Evolutionary conservation across 2,888 invertebrate species (phyloP), one percentile per base, ranked within the genome.

Genomic region (Cremastinae sp.): DNA sequence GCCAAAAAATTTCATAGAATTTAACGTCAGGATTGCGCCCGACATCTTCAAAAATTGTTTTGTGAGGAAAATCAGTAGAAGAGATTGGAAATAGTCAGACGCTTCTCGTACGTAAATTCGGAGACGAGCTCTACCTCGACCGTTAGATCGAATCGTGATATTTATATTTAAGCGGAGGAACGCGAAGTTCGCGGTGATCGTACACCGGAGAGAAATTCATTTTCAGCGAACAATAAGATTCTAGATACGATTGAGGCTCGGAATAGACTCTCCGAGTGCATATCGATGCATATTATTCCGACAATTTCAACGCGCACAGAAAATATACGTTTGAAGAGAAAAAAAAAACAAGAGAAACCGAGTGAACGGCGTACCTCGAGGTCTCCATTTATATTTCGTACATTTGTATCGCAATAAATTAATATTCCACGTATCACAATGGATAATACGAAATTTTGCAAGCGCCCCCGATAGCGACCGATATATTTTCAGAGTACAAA

Each of bases 151-250:
- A 66, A 75, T 75, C 75, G 65, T 70, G 66, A 59, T 75, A 75
- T 71, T 66, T 61, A 62, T n/a, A n/a, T 61, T 66, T 28, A 3
- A 28, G 5, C 43, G 66, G 61, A 75, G 66, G 61, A 66, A 49
- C 53, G 20, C 43, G 45, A 39, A 14, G 39, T 12, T 39, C 43
- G 58, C 16, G 14, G 47, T 14, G 39, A 12, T 39, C 35, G 58
- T 28, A 5, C 16, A n/a, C 35, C 18, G 16, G 35, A 58, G 53
- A 58, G 59, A 22, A 47, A 68, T 65, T 59, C 49, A 59, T 66
- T 56, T 71, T 12, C 35, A 58, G 59, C 66, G 66, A 75, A 75
- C 75, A 75, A 75, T 75, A 66, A 75, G 70, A 75, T 75, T 55
- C 20, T 49, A 71, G 28, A 61, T 20, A 55, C 45, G 71, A 75